Conservation (phyloP, 2,888 invertebrate genomes). For the Rhimphoctona megacephalus region DNA sequence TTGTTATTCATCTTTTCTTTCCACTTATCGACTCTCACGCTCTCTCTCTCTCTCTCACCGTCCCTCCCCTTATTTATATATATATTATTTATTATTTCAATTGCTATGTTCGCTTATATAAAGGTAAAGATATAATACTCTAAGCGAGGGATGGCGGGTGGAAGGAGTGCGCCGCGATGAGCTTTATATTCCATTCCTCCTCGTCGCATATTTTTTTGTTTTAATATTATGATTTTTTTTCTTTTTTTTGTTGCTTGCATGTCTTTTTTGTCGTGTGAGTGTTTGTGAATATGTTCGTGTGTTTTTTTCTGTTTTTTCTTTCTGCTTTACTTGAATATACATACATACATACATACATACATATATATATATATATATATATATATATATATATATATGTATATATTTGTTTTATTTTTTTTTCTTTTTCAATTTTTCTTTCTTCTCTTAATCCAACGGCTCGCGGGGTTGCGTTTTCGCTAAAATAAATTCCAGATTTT, state of each 20-base stretch:
- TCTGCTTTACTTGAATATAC: too few species aligned
- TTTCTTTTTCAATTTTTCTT: slow-evolving; percentile 21
- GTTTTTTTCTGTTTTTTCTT: slow-evolving; percentile 9
- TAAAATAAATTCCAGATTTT: slow-evolving; percentile 49
- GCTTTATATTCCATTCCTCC: slow-evolving; percentile 65
- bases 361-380: too few species aligned
- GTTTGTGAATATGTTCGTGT: slow-evolving; percentile 62
- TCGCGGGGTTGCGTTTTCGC: slow-evolving; percentile 66
- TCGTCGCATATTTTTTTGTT: slow-evolving; percentile 26
- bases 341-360: too few species aligned
- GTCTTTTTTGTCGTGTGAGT: slow-evolving; percentile 38
- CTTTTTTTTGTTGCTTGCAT: slow-evolving; percentile 26
- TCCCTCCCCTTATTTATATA: slow-evolving; percentile 45
- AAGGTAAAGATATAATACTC: slow-evolving; percentile 83
- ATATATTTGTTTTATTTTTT: not conserved
- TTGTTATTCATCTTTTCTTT: slow-evolving; percentile 54
- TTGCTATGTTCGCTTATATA: slow-evolving; percentile 82
- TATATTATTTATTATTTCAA: slow-evolving; percentile 77
- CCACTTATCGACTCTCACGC: slow-evolving; percentile 37
- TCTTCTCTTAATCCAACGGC: slow-evolving; percentile 37
- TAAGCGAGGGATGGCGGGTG: slow-evolving; percentile 82
- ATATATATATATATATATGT: too few species aligned
- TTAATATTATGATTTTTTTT: slow-evolving; percentile 24
- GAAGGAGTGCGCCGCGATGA: slow-evolving; percentile 76
- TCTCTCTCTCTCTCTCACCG: slow-evolving; percentile 37